A percentile compares a stretch with the other conserved stretches of the same genome.
phyloP scores from a whole-genome alignment of 2,113 vertebrate genomes.

The Camelus dromedarius region DNA sequence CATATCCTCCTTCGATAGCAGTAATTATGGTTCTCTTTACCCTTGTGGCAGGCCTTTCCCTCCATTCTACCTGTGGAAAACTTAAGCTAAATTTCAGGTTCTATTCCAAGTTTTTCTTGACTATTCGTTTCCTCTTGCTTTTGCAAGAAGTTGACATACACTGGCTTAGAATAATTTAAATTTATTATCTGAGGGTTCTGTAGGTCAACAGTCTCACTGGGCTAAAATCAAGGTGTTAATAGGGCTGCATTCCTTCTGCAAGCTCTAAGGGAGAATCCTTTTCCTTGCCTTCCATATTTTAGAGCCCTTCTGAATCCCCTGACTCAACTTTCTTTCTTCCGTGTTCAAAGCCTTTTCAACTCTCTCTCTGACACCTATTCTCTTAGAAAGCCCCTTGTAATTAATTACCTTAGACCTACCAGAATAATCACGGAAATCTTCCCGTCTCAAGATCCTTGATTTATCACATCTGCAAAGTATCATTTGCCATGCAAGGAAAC shows the following conservation, averaged over 20 bases:
- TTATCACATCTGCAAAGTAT: neutral
- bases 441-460: neutral
- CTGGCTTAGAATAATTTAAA: neutral
- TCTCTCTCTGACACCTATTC: neutral
- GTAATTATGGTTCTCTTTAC: neutral
- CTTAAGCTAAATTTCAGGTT: neutral
- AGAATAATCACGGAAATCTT: neutral
- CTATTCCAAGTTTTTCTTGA: neutral
- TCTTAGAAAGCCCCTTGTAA: neutral
- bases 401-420: neutral
- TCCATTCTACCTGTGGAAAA: neutral
- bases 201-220: neutral
- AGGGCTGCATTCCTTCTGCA: neutral
- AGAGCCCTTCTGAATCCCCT: neutral
- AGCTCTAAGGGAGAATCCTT: neutral
- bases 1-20: neutral
- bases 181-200: neutral
- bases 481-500: neutral
- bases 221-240: neutral
- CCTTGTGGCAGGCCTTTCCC: neutral
- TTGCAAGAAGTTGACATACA: neutral
- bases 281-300: neutral
- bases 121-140: neutral
- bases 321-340: neutral
- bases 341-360: neutral